These are phyloP conservation scores for Trichonephila clavipes DNA, from an alignment of 1,140 invertebrate genomes.

Conservation along the genomic window DNA sequence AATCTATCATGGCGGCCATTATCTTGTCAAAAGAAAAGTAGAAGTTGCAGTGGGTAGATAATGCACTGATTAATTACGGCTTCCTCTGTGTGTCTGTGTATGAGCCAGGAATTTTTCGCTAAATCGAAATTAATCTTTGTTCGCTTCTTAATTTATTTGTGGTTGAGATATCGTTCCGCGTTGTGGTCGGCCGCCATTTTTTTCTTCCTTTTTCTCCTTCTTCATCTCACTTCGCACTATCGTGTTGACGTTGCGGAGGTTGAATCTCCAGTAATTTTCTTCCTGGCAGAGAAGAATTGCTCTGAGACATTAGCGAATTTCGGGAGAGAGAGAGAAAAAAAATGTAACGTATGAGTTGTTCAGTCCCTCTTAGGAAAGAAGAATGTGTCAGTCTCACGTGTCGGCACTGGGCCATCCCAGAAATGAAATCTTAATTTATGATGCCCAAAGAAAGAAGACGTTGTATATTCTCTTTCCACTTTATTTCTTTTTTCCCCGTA, in stretches of 20 bases:
- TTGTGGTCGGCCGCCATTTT: slow-evolving; percentile 22
- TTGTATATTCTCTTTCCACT: neutral
- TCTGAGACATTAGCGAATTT: neutral
- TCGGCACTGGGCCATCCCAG: neutral
- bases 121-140: slow-evolving; percentile 76
- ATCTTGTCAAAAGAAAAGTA: slow-evolving; percentile 75
- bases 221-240: neutral
- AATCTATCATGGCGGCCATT: slow-evolving; percentile 74
- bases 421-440: slow-evolving; percentile 62
- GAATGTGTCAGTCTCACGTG: neutral
- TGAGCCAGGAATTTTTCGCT: slow-evolving; percentile 63
- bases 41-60: slow-evolving; percentile 70
- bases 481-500: neutral
- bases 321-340: neutral
- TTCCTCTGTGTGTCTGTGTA: slow-evolving; percentile 39
- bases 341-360: neutral
- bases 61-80: slow-evolving; percentile 74
- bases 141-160: slow-evolving; percentile 75
- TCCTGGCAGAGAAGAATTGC: neutral
- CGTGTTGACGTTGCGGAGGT: neutral
- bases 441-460: neutral
- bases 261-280: slow-evolving; percentile 12
- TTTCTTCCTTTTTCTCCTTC: neutral
- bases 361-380: neutral
- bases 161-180: slow-evolving; percentile 67